A percentile compares a stretch with the other conserved stretches of the same genome.
Conservation (phyloP, 2,888 invertebrate species). For the Agriopis marginaria region DNA sequence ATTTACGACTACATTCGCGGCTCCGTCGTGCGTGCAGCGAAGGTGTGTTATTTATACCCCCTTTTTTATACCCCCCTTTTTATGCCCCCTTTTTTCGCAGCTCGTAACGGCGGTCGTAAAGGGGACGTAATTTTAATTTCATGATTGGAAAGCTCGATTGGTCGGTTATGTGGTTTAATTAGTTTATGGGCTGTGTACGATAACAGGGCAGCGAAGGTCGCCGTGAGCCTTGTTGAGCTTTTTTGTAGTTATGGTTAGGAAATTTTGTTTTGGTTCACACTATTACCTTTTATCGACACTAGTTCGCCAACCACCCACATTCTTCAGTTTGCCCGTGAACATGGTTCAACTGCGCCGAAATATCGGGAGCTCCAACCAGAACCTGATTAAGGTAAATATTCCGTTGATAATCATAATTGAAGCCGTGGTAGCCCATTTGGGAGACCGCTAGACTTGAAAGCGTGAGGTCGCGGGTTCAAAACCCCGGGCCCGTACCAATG, state of each 20-base stretch:
- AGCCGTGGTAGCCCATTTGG: too few species aligned
- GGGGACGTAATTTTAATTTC: conserved; percentile 86
- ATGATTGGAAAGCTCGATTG: conserved; percentile 86
- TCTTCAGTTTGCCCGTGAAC: too few species aligned
- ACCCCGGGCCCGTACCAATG: too few species aligned
- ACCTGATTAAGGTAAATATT: too few species aligned
- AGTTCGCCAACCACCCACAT: too few species aligned
- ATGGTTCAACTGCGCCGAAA: too few species aligned
- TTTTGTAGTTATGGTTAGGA: background rate
- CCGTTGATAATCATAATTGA: too few species aligned
- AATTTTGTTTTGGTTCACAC: background rate
- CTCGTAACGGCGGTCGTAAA: conserved; percentile 84
- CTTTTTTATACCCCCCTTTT: conserved; percentile 84
- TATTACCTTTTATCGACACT: too few species aligned
- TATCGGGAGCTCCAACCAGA: too few species aligned
- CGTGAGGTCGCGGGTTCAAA: too few species aligned
- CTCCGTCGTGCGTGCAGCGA: conserved; percentile 76
- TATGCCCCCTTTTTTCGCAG: conserved; percentile 86
- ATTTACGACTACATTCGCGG: conserved; percentile 78
- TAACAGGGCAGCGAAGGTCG: conserved; percentile 71
- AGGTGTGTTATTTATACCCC: conserved; percentile 86
- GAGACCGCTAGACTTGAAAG: too few species aligned
- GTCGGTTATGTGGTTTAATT: conserved; percentile 84
- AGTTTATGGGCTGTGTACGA: conserved; percentile 77
- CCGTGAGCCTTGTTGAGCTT: conserved; percentile 16